Conservation (phyloP, 2,113 vertebrate species). For the Limanda limanda region DNA sequence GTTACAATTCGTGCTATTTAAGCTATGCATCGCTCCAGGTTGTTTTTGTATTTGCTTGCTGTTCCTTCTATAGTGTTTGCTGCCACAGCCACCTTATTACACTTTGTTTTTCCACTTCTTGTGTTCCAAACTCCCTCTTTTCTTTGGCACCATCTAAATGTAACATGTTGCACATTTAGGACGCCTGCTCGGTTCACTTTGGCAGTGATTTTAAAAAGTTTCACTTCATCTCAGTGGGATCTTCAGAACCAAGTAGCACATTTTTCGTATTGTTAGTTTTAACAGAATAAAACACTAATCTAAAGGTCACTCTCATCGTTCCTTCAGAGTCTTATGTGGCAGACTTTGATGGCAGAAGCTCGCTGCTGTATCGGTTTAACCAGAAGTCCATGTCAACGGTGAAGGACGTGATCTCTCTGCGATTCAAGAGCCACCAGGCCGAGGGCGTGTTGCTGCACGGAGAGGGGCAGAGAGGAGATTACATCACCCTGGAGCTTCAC, state of each 20-base stretch:
- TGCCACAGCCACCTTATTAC: neutral
- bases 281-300: neutral
- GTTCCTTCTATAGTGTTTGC: neutral
- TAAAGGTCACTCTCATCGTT: neutral
- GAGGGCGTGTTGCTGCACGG: constrained; percentile 96
- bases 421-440: constrained; percentile 94
- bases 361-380: constrained; percentile 97
- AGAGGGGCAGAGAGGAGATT: constrained; percentile 94
- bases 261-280: neutral
- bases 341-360: constrained; percentile 96
- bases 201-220: neutral
- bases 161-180: neutral
- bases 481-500: constrained; percentile 95
- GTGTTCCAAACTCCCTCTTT: neutral
- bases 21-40: no score
- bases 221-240: neutral
- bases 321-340: constrained; percentile 90
- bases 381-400: constrained; percentile 98
- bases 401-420: constrained; percentile 96
- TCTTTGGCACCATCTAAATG: neutral
- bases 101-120: neutral
- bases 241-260: neutral
- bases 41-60: neutral
- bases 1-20: no score
- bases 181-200: neutral